These are phyloP conservation scores for Julus scanicus DNA, from an alignment of 2,888 invertebrate species.

Conservation along the genomic window DNA sequence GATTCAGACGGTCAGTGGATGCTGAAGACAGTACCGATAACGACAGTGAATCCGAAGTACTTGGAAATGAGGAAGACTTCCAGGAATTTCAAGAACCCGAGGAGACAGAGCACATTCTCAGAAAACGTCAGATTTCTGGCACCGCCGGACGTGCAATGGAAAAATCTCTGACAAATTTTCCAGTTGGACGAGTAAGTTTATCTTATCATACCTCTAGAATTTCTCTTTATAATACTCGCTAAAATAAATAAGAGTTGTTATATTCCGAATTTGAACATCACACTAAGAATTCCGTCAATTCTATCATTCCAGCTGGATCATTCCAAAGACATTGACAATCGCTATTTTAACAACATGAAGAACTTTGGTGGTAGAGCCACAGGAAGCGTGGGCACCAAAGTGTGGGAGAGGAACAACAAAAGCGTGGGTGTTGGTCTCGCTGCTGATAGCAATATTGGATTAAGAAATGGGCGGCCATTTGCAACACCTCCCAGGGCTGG, in stretches of 20 bases:
- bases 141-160: conserved; percentile 12
- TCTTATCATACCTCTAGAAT: neutral
- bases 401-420: conserved; percentile 41
- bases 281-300: neutral
- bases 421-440: conserved; percentile 53
- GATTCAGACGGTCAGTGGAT: neutral
- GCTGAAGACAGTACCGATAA: neutral
- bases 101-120: neutral
- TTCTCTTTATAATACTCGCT: neutral
- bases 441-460: neutral
- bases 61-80: neutral
- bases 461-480: conserved; percentile 53
- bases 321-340: neutral
- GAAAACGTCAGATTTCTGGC: neutral
- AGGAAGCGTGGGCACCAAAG: conserved; percentile 48
- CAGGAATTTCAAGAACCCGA: neutral
- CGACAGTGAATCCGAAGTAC: neutral
- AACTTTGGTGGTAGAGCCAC: conserved; percentile 36
- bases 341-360: neutral
- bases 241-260: too few species aligned
- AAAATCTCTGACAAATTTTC: conserved; percentile 9
- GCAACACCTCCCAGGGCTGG: conserved; percentile 46
- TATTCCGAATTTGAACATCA: too few species aligned
- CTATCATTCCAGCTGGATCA: conserved; percentile 25
- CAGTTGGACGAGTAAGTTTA: conserved; percentile 27